Evolutionary conservation across 1,140 invertebrate species (phyloP), one percentile per base, ranked within the genome.

Genomic region (Zaprionus kolodkinae): DNA sequence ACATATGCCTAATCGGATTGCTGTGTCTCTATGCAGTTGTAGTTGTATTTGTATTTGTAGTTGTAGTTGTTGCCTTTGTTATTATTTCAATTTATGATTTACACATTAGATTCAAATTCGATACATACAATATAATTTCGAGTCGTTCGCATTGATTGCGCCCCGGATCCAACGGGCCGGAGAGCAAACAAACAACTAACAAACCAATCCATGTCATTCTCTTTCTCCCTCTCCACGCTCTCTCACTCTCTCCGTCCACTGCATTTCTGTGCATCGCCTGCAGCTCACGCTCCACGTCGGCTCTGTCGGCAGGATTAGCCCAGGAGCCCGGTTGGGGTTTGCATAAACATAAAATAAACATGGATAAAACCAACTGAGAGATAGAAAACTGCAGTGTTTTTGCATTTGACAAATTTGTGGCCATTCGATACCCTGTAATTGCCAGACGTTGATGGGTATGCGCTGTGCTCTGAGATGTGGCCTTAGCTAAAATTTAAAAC

Each of bases 1-100:
- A 78, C 62, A 84, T 77, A 84, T 79, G 68, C 72, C 81, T 81
- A 87, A 86, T 76, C 54, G 69, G 64, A 63, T 72, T 72, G 75
- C 67, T 68, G 64, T 64, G 15, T 17, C 50, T 17, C 50, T 50
- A 45, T 64, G 40, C 7, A 9, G n/a, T 45, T 15, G 40, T 17
- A 9, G 40, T 45, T 43, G 40, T 52, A 11, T 57, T 61, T 57
- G 10, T 55, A 38, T 27, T 61, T 56, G 15, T 52, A 11, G 63
- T 61, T 57, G 10, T 55, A 38, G 35, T 61, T 56, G 15, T 72
- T 38, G n/a, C 30, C 21, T 13, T 72, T 38, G 12, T 65, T 55
- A 30, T 36, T 55, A n/a, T 64, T 65, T 45, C 62, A 60, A 71
- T 81, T 79, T 79, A 85, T 82, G 83, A 86, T 86, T 87, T 86